Evolutionary conservation across 2,888 invertebrate species (phyloP).

Genomic region (Oscheius onirici): DNA sequence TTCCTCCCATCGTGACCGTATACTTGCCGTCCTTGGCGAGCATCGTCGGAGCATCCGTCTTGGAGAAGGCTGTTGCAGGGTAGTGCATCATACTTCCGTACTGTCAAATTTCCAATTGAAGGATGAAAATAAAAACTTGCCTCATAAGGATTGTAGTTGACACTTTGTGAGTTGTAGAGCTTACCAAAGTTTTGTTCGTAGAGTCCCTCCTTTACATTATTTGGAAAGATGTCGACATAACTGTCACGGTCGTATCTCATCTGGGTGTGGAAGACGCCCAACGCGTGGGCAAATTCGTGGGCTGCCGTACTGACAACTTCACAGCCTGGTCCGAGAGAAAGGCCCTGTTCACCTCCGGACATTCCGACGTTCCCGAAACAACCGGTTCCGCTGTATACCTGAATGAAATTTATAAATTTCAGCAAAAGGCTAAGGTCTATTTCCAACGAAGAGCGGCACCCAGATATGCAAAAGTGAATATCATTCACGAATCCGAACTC

Average conservation of each 20-base stretch:
- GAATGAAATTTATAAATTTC: too few relatives aligned
- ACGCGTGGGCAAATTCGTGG: slow-evolving; percentile 25
- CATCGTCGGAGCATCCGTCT: not conserved
- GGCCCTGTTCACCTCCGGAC: slow-evolving; percentile 40
- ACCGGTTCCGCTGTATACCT: slow-evolving; percentile 41
- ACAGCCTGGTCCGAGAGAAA: slow-evolving; percentile 46
- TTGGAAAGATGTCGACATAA: not conserved
- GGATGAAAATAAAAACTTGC: not conserved
- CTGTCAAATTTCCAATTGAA: not conserved
- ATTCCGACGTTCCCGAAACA: slow-evolving; percentile 46
- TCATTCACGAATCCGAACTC: too few relatives aligned
- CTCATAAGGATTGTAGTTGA: not conserved
- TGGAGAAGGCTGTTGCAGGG: not conserved
- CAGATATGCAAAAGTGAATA: too few relatives aligned
- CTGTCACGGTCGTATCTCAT: slow-evolving; percentile 13
- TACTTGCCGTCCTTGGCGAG: slow-evolving; percentile 4
- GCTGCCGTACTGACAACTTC: slow-evolving; percentile 32
- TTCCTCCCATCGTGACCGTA: slow-evolving; percentile 8
- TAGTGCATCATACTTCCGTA: slow-evolving; percentile 19
- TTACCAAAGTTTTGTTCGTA: not conserved
- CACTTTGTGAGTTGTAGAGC: not conserved
- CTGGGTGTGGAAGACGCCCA: slow-evolving; percentile 21
- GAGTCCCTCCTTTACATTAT: not conserved
- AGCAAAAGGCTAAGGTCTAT: too few relatives aligned
- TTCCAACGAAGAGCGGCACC: too few relatives aligned